phyloP scores from a whole-genome alignment of 2,888 invertebrate genomes.

The Branchipolynoe longqiensis region DNA sequence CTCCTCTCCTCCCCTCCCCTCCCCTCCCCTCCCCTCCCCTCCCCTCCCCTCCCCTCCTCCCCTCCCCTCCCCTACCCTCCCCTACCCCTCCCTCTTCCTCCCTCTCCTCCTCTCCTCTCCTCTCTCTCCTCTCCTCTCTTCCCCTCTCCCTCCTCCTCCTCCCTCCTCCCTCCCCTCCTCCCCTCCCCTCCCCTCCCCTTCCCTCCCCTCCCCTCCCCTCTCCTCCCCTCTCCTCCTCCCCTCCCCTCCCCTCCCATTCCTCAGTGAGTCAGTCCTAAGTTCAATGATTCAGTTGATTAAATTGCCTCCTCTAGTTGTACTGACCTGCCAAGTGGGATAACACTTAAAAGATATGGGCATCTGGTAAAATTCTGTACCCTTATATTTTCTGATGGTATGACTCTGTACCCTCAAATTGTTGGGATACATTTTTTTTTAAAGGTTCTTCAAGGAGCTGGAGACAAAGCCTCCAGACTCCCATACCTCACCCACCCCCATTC shows the following conservation, averaged over 20 bases:
- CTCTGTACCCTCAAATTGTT: too few relatives aligned
- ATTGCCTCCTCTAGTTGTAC: too few relatives aligned
- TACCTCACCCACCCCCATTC: too few relatives aligned
- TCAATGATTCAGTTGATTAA: too few relatives aligned
- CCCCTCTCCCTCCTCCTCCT: neutral
- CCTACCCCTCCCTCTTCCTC: neutral
- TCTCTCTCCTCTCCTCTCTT: neutral
- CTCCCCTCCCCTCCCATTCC: neutral
- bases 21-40: neutral
- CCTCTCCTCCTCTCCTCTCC: neutral
- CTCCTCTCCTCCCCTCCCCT: neutral
- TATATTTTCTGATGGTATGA: too few relatives aligned
- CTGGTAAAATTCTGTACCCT: too few relatives aligned
- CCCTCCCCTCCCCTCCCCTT: neutral
- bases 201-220: neutral
- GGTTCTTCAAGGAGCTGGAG: too few relatives aligned
- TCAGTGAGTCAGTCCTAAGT: too few relatives aligned
- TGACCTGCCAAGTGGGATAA: too few relatives aligned
- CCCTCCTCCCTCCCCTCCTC: neutral
- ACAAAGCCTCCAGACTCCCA: too few relatives aligned
- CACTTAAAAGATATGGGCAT: too few relatives aligned
- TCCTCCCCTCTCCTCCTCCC: neutral
- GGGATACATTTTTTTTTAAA: too few relatives aligned
- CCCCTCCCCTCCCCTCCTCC: neutral
- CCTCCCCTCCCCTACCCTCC: neutral